Evolutionary conservation across 2,113 vertebrate species (phyloP).

Genomic region (Zosterops borbonicus): DNA sequence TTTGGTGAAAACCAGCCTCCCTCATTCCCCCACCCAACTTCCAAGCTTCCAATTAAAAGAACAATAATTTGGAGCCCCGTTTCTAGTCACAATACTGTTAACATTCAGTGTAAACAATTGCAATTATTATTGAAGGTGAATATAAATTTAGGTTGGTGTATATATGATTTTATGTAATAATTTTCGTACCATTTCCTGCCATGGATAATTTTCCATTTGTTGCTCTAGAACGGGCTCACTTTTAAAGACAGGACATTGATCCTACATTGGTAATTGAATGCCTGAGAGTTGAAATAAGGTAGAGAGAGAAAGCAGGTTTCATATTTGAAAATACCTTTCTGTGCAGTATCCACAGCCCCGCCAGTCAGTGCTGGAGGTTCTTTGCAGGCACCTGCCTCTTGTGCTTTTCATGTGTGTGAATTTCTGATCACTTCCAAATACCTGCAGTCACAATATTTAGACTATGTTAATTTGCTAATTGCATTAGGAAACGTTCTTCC

Average conservation of each 20-base stretch:
- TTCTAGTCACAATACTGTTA: not conserved
- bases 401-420: not conserved
- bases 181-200: not conserved
- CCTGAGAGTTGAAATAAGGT: not conserved
- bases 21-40: not conserved
- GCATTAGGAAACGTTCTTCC: not conserved
- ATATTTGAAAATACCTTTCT: not conserved
- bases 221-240: not conserved
- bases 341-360: rapidly evolving
- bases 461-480: not conserved
- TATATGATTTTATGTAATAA: not conserved
- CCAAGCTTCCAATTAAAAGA: not conserved
- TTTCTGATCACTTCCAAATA: not conserved
- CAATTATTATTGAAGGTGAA: not conserved
- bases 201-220: not conserved
- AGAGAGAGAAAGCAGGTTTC: not conserved
- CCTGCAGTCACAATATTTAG: not conserved
- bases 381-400: not conserved
- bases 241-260: not conserved
- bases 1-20: not conserved
- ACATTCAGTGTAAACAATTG: not conserved
- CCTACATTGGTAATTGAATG: not conserved
- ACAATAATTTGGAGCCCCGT: not conserved
- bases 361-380: not conserved
- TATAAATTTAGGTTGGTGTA: not conserved